Evolutionary conservation across 2,113 vertebrate genomes (phyloP).

Genomic region (Spermophilus dauricus): DNA sequence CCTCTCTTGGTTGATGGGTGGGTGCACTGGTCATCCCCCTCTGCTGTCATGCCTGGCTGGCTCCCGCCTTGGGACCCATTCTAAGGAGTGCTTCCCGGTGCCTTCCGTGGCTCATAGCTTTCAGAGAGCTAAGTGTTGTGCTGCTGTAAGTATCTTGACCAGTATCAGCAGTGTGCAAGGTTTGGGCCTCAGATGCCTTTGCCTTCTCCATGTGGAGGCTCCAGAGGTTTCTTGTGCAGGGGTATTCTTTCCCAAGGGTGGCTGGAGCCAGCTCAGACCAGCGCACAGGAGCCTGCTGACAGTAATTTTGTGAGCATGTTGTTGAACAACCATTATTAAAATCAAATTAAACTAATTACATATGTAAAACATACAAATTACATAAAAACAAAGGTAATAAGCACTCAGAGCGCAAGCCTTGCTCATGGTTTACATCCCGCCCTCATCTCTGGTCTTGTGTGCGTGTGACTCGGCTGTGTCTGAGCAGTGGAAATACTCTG

Average conservation of each 20-base stretch:
- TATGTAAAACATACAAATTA: not conserved
- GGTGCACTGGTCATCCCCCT: no score
- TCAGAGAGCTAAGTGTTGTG: not conserved
- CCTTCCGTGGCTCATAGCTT: not conserved
- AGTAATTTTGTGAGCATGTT: not conserved
- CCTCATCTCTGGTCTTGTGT: not conserved
- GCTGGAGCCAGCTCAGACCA: rapidly evolving
- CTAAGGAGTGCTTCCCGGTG: not conserved
- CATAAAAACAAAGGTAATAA: not conserved
- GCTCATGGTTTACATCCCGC: not conserved
- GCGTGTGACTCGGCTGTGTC: no score
- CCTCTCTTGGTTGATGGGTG: no score
- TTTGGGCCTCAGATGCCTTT: not conserved
- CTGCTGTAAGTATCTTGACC: not conserved
- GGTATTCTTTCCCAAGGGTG: rapidly evolving
- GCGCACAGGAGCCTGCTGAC: not conserved
- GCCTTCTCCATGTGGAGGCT: not conserved
- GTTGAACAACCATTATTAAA: not conserved
- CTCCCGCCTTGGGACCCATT: rapidly evolving
- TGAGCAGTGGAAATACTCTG: not conserved
- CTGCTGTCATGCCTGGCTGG: not conserved
- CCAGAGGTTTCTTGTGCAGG: not conserved
- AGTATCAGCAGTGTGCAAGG: rapidly evolving
- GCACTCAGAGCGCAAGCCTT: no score
- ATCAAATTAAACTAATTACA: slow-evolving; percentile 45